Evolutionary conservation across 2,113 vertebrate species (phyloP).

Genomic region (Paradisaea rubra): DNA sequence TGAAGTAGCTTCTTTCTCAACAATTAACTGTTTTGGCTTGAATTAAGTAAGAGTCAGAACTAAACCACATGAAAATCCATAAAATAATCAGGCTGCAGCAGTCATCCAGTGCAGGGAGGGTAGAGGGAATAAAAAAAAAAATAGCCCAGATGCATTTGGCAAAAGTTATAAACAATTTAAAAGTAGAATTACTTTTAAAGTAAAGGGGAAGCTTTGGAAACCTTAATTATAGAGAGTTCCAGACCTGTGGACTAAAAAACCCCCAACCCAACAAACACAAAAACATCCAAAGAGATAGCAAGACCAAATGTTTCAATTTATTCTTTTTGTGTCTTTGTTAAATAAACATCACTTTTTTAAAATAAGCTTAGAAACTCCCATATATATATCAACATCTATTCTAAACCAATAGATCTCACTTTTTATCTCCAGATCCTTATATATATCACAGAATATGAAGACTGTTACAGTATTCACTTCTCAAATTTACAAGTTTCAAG

Average conservation of each 20-base stretch:
- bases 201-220: not conserved
- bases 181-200: not conserved
- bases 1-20: not conserved
- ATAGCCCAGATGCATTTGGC: not conserved
- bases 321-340: not conserved
- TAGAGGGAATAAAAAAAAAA: not conserved
- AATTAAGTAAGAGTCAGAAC: not conserved
- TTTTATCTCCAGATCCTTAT: not conserved
- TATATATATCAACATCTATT: not conserved
- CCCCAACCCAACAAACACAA: not conserved
- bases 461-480: not conserved
- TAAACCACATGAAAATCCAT: not conserved
- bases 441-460: not conserved
- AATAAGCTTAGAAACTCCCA: not conserved
- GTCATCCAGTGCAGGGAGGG: not conserved
- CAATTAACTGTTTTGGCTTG: not conserved
- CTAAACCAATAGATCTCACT: not conserved
- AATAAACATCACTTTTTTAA: not conserved
- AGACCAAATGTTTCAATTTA: not conserved
- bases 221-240: not conserved
- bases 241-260: not conserved
- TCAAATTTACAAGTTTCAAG: not conserved
- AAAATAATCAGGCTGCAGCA: not conserved
- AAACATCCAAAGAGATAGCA: not conserved
- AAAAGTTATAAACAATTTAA: not conserved